Evolutionary conservation across 1,140 invertebrate genomes (phyloP).

Genomic region (Linepithema humile): DNA sequence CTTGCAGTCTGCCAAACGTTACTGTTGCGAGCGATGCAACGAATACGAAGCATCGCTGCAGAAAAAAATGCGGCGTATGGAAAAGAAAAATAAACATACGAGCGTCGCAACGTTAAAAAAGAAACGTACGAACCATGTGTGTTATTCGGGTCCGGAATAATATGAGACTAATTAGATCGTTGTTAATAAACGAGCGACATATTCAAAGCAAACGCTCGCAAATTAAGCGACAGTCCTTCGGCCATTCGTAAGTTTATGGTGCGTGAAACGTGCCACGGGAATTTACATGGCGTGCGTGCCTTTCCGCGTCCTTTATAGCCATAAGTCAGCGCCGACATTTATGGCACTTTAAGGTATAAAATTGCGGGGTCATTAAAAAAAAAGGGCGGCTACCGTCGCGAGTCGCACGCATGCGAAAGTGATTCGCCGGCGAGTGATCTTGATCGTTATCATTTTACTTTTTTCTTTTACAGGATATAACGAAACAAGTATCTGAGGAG

Average conservation of each 20-base stretch:
- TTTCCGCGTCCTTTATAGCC: constrained; percentile 48
- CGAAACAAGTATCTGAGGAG: too few relatives aligned
- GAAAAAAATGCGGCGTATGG: neutral
- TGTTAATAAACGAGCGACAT: constrained; percentile 19
- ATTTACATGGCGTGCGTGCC: constrained; percentile 59
- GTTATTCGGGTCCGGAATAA: neutral
- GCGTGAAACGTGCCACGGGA: constrained; percentile 62
- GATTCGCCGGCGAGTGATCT: neutral
- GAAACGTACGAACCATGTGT: neutral
- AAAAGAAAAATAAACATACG: neutral
- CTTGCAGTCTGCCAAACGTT: neutral
- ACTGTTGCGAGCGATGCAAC: neutral
- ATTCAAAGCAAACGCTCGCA: neutral
- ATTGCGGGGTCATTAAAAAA: constrained; percentile 39
- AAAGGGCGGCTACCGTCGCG: constrained; percentile 12
- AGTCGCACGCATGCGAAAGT: neutral
- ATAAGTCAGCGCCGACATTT: constrained; percentile 55
- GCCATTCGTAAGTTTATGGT: constrained; percentile 70
- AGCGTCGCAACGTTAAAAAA: neutral
- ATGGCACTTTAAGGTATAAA: constrained; percentile 45
- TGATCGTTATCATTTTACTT: neutral
- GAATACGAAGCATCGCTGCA: neutral
- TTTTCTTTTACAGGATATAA: neutral
- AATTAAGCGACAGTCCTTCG: constrained; percentile 44
- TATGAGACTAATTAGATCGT: neutral